Conservation (phyloP, 2,113 vertebrate species). For the Patagioenas fasciata region DNA sequence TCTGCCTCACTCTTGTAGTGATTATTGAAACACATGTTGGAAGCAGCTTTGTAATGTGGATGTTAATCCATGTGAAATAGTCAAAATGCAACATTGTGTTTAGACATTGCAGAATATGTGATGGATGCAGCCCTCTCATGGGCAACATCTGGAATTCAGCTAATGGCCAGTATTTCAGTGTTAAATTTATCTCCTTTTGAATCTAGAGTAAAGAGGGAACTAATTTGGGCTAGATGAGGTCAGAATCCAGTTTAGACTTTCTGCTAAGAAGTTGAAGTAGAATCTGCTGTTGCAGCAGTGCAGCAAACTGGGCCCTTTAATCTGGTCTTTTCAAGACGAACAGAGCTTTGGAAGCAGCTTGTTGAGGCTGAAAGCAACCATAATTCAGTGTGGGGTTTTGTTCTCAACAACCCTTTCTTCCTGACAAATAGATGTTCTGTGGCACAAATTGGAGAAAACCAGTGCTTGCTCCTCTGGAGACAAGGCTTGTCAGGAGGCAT, state of each 20-base stretch:
- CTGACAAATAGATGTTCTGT: fast-evolving
- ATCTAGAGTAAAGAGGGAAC: not conserved
- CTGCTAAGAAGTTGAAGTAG: not conserved
- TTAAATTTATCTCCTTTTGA: not conserved
- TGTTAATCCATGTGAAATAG: not conserved
- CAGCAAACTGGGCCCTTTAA: not conserved
- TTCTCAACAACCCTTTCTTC: not conserved
- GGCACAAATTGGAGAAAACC: not conserved
- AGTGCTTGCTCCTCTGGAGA: not conserved
- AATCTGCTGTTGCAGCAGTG: not conserved
- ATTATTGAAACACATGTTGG: not conserved
- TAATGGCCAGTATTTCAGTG: not conserved
- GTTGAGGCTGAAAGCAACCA: not conserved
- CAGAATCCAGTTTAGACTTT: not conserved
- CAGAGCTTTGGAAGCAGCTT: not conserved
- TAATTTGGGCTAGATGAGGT: not conserved
- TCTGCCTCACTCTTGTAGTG: not conserved
- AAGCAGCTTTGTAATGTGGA: not conserved
- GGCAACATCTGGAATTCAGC: not conserved
- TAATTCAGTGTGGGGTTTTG: not conserved
- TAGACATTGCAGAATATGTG: not conserved
- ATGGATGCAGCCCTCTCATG: not conserved
- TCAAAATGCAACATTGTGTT: not conserved
- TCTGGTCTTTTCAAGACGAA: not conserved
- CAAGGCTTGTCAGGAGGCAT: not conserved